Evolutionary conservation across 2,797 vertebrate species (phyloP).

Genomic region (Siniperca obscura): DNA sequence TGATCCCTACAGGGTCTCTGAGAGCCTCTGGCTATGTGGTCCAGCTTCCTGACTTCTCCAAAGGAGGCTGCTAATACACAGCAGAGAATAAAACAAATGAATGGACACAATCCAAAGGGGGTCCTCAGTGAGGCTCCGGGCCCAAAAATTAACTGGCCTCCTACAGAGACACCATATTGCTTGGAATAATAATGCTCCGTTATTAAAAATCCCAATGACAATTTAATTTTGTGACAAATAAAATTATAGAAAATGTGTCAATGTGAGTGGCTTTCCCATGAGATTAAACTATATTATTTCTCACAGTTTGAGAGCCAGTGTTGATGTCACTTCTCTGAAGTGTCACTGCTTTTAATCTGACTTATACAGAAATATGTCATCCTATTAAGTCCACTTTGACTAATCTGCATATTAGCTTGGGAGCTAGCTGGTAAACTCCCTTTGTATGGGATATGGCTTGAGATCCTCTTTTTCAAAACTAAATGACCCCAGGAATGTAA

Average conservation of each 20-base stretch:
- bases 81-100: conserved; percentile 93
- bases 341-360: conserved; percentile 82
- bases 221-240: conserved; percentile 81
- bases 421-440: conserved; percentile 59
- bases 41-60: conserved; percentile 83
- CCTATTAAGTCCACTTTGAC: conserved; percentile 77
- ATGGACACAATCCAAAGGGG: conserved; percentile 81
- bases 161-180: conserved; percentile 86
- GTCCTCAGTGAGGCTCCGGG: conserved; percentile 73
- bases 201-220: conserved; percentile 84
- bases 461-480: conserved; percentile 27
- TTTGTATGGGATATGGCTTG: conserved; percentile 41
- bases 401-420: conserved; percentile 81
- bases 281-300: conserved; percentile 78
- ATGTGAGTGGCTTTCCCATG: conserved; percentile 71
- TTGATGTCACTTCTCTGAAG: conserved; percentile 77
- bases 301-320: conserved; percentile 69
- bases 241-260: conserved; percentile 80
- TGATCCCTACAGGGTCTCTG: conserved; percentile 86
- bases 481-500: conserved; percentile 62
- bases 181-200: conserved; percentile 82
- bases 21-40: conserved; percentile 89
- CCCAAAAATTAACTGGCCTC: conserved; percentile 82
- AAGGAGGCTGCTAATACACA: conserved; percentile 88
- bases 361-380: conserved; percentile 82